These are phyloP conservation scores for Ivindomyrus marchei DNA, from an alignment of 2,113 vertebrate species.

Conservation along the genomic window DNA sequence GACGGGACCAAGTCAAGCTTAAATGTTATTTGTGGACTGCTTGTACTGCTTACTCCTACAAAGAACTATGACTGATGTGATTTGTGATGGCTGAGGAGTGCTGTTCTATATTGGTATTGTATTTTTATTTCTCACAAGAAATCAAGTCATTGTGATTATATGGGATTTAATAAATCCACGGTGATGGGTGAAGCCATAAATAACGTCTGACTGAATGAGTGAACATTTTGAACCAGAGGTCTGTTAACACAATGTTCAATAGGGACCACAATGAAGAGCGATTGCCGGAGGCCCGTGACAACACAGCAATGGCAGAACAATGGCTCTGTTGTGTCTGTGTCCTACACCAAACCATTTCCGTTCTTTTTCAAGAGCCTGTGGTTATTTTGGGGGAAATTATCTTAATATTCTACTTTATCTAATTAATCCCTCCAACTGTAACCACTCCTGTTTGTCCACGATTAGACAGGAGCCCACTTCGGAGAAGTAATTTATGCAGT, in stretches of 20 bases:
- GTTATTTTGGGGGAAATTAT: not conserved
- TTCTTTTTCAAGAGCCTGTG: not conserved
- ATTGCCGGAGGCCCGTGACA: not conserved
- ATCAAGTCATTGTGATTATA: not conserved
- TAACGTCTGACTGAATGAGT: not conserved
- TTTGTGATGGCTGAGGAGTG: not conserved
- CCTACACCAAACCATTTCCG: not conserved
- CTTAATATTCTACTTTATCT: not conserved
- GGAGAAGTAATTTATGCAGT: constrained; percentile 46
- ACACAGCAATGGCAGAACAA: not conserved
- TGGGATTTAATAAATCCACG: constrained; percentile 4
- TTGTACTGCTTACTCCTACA: not conserved
- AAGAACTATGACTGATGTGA: not conserved
- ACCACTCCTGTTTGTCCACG: constrained; percentile 41
- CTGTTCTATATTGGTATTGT: not conserved
- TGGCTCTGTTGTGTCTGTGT: not conserved
- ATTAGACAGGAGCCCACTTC: constrained; percentile 34
- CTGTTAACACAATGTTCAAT: not conserved
- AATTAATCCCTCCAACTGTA: constrained; percentile 46
- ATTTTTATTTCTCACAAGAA: not conserved
- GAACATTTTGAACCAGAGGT: not conserved
- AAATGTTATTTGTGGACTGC: not conserved
- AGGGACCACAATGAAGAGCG: not conserved
- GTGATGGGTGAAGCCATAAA: not conserved
- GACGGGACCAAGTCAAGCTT: not conserved